phyloP scores from a whole-genome alignment of 1,140 invertebrate genomes.

The Lerema accius region DNA sequence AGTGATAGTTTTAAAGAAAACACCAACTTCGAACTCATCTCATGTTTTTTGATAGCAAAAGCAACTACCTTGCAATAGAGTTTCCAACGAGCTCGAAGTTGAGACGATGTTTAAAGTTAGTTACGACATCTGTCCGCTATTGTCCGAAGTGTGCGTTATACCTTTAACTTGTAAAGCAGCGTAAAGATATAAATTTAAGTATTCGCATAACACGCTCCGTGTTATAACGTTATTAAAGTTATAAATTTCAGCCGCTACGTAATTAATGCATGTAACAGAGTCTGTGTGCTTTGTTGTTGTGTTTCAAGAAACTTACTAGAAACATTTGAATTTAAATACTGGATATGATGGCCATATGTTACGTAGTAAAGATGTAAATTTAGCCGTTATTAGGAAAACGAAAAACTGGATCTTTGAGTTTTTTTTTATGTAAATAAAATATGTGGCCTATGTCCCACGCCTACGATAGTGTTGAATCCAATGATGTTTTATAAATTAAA shows the following conservation, averaged over 20 bases:
- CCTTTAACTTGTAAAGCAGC: no score
- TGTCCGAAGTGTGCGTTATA: constrained; percentile 3
- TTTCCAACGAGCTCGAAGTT: constrained; percentile 2
- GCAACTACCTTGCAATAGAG: constrained; percentile 4
- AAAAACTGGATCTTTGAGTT: no score
- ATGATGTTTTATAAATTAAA: no score
- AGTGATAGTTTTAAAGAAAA: no score
- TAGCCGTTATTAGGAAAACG: no score
- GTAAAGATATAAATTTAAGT: neutral
- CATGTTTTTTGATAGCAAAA: constrained; percentile 4
- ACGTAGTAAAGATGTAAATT: no score
- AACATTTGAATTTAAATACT: no score
- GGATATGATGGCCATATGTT: no score
- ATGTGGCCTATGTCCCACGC: no score
- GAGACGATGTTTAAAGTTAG: constrained; percentile 6
- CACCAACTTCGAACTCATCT: neutral
- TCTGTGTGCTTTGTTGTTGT: neutral
- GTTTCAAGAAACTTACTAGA: no score
- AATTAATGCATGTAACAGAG: neutral
- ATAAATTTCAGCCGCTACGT: neutral
- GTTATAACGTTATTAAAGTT: neutral
- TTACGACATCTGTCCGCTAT: neutral
- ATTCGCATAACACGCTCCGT: neutral
- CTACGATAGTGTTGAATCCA: no score
- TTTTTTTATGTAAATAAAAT: no score